Percentiles rank a stretch among this genome's conserved stretches.
These are phyloP conservation scores for Austrolebias charrua DNA, from an alignment of 2,797 vertebrate genomes.

Conservation along the genomic window DNA sequence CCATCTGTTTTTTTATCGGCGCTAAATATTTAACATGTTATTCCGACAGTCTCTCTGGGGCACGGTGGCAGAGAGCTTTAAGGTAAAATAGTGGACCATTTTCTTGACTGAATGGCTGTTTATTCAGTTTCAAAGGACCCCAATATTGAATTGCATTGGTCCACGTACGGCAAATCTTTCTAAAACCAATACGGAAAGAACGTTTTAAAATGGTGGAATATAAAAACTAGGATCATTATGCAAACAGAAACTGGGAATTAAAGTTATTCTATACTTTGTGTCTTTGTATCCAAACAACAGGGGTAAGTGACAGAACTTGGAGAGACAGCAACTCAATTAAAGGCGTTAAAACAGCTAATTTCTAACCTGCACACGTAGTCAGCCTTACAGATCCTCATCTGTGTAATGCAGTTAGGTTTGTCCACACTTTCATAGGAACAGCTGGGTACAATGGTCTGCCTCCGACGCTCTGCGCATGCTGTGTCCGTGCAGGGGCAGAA, in stretches of 20 bases:
- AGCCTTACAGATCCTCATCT: conserved; percentile 84
- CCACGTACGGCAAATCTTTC: conserved; percentile 25
- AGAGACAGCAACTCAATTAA: conserved; percentile 6
- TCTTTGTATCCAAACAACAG: conserved; percentile 13
- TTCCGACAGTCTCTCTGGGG: conserved; percentile 72
- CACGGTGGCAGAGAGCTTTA: conserved; percentile 66
- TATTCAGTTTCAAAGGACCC: conserved; percentile 59
- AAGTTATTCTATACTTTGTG: conserved; percentile 26
- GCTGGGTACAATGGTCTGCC: conserved; percentile 94
- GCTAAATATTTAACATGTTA: conserved; percentile 81
- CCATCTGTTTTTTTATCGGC: conserved; percentile 78
- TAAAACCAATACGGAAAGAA: not conserved
- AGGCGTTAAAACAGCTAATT: conserved; percentile 1
- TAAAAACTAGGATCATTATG: conserved; percentile 24
- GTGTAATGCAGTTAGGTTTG: conserved; percentile 86
- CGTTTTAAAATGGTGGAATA: not conserved
- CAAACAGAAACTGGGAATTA: conserved; percentile 21
- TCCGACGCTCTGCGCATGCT: conserved; percentile 89
- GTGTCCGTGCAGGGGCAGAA: conserved; percentile 93
- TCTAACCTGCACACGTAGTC: conserved; percentile 92
- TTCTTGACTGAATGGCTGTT: conserved; percentile 69
- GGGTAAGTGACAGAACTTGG: not conserved
- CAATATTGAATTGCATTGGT: conserved; percentile 23
- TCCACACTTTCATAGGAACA: conserved; percentile 90
- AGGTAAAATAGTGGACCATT: conserved; percentile 67